A percentile compares a stretch with the other conserved stretches of the same genome.
Conservation (phyloP, 2,113 vertebrate genomes). For the Rhinoderma darwinii region DNA sequence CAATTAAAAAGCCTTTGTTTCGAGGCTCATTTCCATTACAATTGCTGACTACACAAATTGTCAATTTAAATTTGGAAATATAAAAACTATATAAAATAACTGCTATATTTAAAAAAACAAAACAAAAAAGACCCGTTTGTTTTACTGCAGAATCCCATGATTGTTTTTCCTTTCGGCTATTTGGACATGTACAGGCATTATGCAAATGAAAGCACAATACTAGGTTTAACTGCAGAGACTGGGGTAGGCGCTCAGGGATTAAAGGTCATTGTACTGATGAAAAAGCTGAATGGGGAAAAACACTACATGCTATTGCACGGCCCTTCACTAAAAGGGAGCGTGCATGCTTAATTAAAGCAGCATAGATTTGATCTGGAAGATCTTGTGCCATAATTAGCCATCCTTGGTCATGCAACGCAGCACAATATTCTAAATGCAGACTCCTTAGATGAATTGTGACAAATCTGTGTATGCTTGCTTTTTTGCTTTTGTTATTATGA, state of each 20-base stretch:
- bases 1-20: conserved; percentile 39
- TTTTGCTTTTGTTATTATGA: background rate
- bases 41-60: conserved; percentile 27
- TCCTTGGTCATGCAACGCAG: background rate
- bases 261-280: conserved; percentile 69
- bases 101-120: background rate
- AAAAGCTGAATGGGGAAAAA: conserved; percentile 63
- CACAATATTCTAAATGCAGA: background rate
- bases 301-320: conserved; percentile 55
- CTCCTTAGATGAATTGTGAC: background rate
- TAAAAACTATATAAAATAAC: background rate
- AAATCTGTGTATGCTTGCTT: background rate
- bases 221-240: conserved; percentile 63
- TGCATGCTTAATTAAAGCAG: background rate
- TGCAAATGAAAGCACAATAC: conserved; percentile 63
- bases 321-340: conserved; percentile 62
- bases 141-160: background rate
- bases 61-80: no score
- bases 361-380: conserved; percentile 22
- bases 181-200: conserved; percentile 60
- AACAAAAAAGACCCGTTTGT: background rate
- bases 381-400: background rate
- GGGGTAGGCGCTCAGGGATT: conserved; percentile 63
- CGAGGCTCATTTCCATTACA: conserved; percentile 28
- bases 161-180: conserved; percentile 8